phyloP scores from a whole-genome alignment of 1,140 invertebrate species.

The Leptinotarsa defecta region DNA sequence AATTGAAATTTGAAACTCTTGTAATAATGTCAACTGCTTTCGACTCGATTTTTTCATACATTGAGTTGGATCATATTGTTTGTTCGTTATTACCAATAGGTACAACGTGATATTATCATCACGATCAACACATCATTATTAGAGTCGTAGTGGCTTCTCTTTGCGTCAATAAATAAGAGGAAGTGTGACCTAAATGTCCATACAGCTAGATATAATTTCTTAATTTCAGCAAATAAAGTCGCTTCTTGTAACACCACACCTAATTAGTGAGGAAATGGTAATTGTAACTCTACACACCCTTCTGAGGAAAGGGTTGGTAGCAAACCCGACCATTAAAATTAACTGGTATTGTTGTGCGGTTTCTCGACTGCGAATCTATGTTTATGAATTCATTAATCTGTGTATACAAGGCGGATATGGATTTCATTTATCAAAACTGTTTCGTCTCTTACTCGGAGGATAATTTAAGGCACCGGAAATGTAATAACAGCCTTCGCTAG shows the following conservation, averaged over 20 bases:
- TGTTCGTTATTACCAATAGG: too few species aligned
- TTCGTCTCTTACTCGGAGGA: not conserved
- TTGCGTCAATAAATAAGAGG: not conserved
- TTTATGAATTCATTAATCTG: slow-evolving; percentile 30
- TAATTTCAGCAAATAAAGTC: slow-evolving; percentile 27
- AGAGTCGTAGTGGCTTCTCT: not conserved
- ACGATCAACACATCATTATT: not conserved
- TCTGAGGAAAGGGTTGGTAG: slow-evolving; percentile 17
- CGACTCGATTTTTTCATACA: too few species aligned
- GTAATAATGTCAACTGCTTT: too few species aligned
- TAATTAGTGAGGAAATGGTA: slow-evolving; percentile 31
- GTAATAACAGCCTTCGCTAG: too few species aligned
- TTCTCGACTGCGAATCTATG: slow-evolving; percentile 20
- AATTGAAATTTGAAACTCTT: too few species aligned
- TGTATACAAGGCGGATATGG: slow-evolving; percentile 21
- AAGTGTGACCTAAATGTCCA: slow-evolving; percentile 8
- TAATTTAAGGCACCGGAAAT: too few species aligned
- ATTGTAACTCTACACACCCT: slow-evolving; percentile 33
- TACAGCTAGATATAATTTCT: slow-evolving; percentile 25
- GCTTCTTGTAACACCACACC: slow-evolving; percentile 27
- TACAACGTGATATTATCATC: too few species aligned
- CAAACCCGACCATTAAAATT: slow-evolving; percentile 29
- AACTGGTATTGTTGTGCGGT: slow-evolving; percentile 28
- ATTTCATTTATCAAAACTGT: slow-evolving; percentile 15
- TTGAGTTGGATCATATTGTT: too few species aligned